A percentile compares a stretch with the other conserved stretches of the same genome.
phyloP scores from a whole-genome alignment of 2,888 invertebrate species.

The Pseudolycoriella hygida region DNA sequence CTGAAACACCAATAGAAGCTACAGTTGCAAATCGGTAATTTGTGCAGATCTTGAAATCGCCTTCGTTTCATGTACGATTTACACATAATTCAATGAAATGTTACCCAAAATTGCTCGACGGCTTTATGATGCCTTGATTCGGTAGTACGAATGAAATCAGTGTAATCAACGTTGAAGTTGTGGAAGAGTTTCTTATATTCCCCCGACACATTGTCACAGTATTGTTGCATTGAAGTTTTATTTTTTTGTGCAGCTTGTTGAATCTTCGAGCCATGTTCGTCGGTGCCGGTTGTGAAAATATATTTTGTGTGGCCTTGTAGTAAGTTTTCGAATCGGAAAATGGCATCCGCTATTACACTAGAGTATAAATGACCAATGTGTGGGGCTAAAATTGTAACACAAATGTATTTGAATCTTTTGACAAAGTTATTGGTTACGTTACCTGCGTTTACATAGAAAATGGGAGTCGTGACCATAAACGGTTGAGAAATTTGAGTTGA shows the following conservation, averaged over 20 bases:
- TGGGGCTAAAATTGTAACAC: conserved; percentile 50
- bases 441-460: conserved; percentile 93
- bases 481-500: too few relatives aligned
- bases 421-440: conserved; percentile 13
- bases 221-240: conserved; percentile 37
- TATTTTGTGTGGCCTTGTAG: conserved; percentile 31
- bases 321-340: conserved; percentile 61
- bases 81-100: conserved; percentile 42
- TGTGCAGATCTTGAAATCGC: too few relatives aligned
- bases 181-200: conserved; percentile 50
- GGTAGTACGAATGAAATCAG: conserved; percentile 77
- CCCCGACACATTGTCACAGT: conserved; percentile 56
- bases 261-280: conserved; percentile 90
- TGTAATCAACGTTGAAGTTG: conserved; percentile 46
- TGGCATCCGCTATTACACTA: conserved; percentile 76
- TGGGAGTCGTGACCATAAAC: conserved; percentile 71
- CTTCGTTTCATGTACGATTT: too few relatives aligned
- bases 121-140: conserved; percentile 55
- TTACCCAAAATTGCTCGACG: conserved; percentile 76
- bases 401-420: too few relatives aligned
- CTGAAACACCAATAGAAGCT: conserved; percentile 37
- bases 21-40: too few relatives aligned
- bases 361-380: conserved; percentile 93
- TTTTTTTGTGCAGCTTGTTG: conserved; percentile 50
- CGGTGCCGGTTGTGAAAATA: conserved; percentile 71